Evolutionary conservation across 2,888 invertebrate species (phyloP).

Genomic region (Ormyrus pomaceus): DNA sequence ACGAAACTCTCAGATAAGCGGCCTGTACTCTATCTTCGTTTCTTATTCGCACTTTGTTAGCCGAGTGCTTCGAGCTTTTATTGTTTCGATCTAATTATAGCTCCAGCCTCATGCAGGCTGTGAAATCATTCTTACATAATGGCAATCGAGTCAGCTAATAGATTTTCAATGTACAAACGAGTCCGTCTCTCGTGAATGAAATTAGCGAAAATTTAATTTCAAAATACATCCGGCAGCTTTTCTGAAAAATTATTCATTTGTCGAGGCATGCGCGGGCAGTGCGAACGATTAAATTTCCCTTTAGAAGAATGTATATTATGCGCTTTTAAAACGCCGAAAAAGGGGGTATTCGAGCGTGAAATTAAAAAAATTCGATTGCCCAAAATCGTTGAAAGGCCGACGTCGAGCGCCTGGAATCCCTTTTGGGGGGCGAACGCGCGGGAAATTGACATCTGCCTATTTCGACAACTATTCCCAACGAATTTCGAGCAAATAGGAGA

Average conservation of each 20-base stretch:
- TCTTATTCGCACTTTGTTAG: background rate
- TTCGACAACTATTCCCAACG: too few relatives aligned
- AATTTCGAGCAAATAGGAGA: too few relatives aligned
- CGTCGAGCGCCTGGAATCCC: slow-evolving; percentile 2
- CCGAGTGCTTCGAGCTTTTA: background rate
- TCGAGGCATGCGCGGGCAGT: too few relatives aligned
- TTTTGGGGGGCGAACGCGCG: background rate
- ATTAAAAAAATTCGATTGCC: slow-evolving; percentile 42
- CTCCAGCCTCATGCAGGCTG: background rate
- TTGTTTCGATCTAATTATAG: slow-evolving; percentile 9
- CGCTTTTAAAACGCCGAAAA: background rate
- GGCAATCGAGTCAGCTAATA: too few relatives aligned
- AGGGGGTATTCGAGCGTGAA: background rate
- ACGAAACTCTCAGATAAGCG: background rate
- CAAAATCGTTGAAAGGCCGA: slow-evolving; percentile 17
- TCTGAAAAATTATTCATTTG: too few relatives aligned
- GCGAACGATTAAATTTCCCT: too few relatives aligned
- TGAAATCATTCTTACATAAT: slow-evolving; percentile 14
- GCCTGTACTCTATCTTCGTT: background rate
- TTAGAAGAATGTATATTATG: background rate
- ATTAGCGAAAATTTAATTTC: too few relatives aligned
- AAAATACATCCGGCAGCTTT: too few relatives aligned
- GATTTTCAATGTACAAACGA: too few relatives aligned
- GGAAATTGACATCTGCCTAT: slow-evolving; percentile 4
- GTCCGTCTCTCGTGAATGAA: too few relatives aligned